Base-by-base conservation (phyloP, 2,113 vertebrate species). In the Calidris pygmaea region DNA sequence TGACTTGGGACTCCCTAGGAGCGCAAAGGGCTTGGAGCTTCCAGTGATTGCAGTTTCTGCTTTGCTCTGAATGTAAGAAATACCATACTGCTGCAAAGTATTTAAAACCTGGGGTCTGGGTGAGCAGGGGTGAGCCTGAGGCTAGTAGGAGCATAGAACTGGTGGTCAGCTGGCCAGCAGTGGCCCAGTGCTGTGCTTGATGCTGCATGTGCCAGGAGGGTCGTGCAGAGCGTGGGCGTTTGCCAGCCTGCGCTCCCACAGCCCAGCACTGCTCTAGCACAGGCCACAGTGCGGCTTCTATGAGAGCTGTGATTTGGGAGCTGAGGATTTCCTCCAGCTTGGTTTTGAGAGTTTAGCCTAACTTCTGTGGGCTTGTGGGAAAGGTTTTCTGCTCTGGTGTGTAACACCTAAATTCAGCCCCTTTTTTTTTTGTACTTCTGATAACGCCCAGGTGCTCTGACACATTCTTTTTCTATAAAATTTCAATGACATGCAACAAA, bases 231-330 rank as follows among this genome's bases (percentile, higher is more conserved):
- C 12, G 1, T 1, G 5, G 32, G 47, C 6, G 5, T 19, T 21
- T 6, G 24, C 20, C 62, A 9, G 18, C 19, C 2, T 1, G 9
- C 37, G 4, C 26, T 23, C 30, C 8, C 9, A 0, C 34, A 12
- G 84, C 66, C 70, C 3, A 29, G 50, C 0, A 0, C 1, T 52
- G 66, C 66, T 30, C 45, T 6, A 4, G 3, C 23, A 2, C 1
- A 26, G 10, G 2, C 52, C 47, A 21, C 27, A 1, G 37, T 19
- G 34, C 58, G 53, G 63, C 74, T 59, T 27, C 6, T 3, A 8
- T 0, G 1, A 53, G 22, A 16, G 16, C 52, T 0, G 3, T 5
- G 1, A 2, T 39, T 10, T 11, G 21, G n/a, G 16, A 35, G 11
- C 2, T 17, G 4, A 53, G 27, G 13, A 4, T 18, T 9, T 52